Conservation (phyloP, 2,113 vertebrate genomes). For the Casuarius casuarius region DNA sequence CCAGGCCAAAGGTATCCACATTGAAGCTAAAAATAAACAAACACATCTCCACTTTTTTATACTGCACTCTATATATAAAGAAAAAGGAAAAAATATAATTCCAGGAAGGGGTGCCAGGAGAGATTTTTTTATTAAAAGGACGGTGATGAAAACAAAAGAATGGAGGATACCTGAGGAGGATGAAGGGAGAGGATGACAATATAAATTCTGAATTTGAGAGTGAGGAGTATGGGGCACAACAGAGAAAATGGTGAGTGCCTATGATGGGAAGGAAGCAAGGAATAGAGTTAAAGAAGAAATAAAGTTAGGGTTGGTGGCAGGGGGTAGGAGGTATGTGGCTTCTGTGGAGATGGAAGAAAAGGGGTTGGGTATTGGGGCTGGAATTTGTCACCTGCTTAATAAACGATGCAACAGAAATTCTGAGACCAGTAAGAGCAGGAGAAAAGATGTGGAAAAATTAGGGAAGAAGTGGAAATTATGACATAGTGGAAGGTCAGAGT, state of each 20-base stretch:
- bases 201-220: not conserved
- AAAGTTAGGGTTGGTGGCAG: not conserved
- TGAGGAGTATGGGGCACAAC: not conserved
- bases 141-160: no score
- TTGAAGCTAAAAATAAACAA: not conserved
- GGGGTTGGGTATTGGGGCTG: not conserved
- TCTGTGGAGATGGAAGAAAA: not conserved
- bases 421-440: not conserved
- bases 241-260: not conserved
- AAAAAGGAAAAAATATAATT: not conserved
- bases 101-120: not conserved
- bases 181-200: not conserved
- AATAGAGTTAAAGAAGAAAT: not conserved
- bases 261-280: fast-evolving
- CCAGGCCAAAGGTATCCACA: not conserved
- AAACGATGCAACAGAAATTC: not conserved
- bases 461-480: not conserved
- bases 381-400: not conserved
- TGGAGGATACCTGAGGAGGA: fast-evolving
- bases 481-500: not conserved
- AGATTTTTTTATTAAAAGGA: not conserved
- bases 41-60: not conserved
- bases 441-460: not conserved
- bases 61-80: not conserved
- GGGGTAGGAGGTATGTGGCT: fast-evolving